Evolutionary conservation across 2,797 vertebrate genomes (phyloP), one percentile per base, ranked within the genome.

Genomic region (Tragopan temminckii): DNA sequence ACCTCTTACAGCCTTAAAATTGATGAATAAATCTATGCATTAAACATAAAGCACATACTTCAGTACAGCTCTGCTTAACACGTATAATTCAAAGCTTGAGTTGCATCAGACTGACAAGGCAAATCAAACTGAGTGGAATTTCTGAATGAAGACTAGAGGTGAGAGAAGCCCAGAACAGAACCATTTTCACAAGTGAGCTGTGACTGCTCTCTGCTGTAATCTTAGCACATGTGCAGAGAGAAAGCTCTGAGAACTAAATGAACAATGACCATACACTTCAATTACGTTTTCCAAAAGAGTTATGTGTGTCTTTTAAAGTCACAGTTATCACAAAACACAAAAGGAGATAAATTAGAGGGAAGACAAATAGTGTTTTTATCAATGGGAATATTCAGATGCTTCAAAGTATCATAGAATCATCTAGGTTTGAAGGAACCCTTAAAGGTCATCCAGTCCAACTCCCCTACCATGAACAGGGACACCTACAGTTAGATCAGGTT

Each of bases 191-290:
- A 5, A 0, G 40, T 43, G 52, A 89, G 85, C 52, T 70, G 69
- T 77, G 85, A 86, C 80, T 93, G 87, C 82, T 93, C 93, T 84
- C 95, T 95, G 91, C 87, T 94, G 91, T 36, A 59, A 74, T 74
- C 5, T 86, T 35, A 71, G 63, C 70, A 64, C 33, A 64, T 1
- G n/a, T 83, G 76, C 93, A 94, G 59, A 62, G 11, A 78, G 35
- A 83, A 85, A 87, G 24, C 46, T 94, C n/a, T 6, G 13, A 94
- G 55, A 4, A 13, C 16, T 58, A 45, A 67, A 61, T n/a, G 9
- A 87, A 35, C n/a, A 66, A 69, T 92, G 31, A 85, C 18, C 33
- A 62, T 33, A 63, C 77, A 16, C 4, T 69, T 48, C 13, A 71
- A 57, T 45, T 63, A 57, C 64, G 10, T 69, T 87, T 80, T 55